Conservation (phyloP, 1,140 invertebrate genomes). For the Apis florea region DNA sequence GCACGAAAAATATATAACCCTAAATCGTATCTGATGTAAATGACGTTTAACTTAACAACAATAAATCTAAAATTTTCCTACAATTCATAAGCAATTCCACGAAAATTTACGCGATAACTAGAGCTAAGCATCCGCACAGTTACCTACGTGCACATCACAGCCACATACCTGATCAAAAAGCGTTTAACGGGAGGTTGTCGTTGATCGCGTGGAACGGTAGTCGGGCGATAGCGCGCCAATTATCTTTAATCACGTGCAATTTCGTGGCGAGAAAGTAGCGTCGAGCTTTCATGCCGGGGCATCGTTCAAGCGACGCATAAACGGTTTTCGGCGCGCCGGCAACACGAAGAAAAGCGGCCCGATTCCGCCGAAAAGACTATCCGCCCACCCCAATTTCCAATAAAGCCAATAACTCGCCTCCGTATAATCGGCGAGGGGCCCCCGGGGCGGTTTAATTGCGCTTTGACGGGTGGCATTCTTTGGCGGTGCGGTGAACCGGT, state of each 20-base stretch:
- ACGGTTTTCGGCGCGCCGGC: neutral
- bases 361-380: constrained; percentile 48
- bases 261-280: constrained; percentile 40
- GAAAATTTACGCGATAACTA: no score
- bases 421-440: constrained; percentile 52
- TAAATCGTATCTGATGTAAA: no score
- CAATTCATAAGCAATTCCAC: no score
- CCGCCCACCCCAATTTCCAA: constrained; percentile 56
- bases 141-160: neutral
- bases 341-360: constrained; percentile 12
- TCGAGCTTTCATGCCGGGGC: constrained; percentile 10
- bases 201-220: constrained; percentile 10
- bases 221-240: constrained; percentile 54
- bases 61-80: no score
- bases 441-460: constrained; percentile 57
- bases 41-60: no score
- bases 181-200: constrained; percentile 43
- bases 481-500: constrained; percentile 40
- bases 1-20: no score
- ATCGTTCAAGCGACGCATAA: constrained; percentile 5
- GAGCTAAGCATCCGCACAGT: neutral
- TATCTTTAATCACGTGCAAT: constrained; percentile 56
- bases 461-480: constrained; percentile 60
- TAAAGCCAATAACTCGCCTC: constrained; percentile 61
- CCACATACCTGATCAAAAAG: constrained; percentile 34